phyloP scores from a whole-genome alignment of 2,113 vertebrate species.

The Cygnus buccinator region DNA sequence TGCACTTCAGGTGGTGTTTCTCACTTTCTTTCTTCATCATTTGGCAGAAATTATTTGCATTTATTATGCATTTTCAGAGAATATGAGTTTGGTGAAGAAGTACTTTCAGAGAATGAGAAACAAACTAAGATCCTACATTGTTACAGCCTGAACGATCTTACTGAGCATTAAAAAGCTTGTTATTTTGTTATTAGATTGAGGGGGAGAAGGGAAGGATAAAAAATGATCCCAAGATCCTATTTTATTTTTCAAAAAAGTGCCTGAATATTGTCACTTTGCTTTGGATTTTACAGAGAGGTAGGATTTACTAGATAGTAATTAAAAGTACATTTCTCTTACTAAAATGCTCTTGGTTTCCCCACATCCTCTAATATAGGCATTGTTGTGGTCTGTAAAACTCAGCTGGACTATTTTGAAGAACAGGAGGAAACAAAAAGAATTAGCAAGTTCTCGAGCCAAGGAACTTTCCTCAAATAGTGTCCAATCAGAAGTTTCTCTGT shows the following conservation, averaged over 20 bases:
- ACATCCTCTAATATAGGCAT: neutral
- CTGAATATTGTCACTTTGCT: neutral
- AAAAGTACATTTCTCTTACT: neutral
- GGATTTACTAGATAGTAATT: neutral
- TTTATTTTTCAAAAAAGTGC: neutral
- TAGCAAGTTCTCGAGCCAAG: neutral
- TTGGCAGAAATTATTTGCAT: neutral
- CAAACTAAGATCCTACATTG: neutral
- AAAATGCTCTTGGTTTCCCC: neutral
- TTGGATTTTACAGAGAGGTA: neutral
- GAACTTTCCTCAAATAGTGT: neutral
- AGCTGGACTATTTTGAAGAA: neutral
- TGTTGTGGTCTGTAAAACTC: neutral
- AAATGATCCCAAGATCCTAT: neutral
- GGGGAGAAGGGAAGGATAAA: neutral
- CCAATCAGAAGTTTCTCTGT: neutral
- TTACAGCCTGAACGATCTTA: neutral
- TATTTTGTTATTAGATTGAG: neutral
- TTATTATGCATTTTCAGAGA: neutral
- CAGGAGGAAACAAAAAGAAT: neutral
- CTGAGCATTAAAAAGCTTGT: neutral
- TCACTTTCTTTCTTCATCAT: neutral
- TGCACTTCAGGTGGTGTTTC: neutral
- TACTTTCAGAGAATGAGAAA: neutral
- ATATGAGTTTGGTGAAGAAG: neutral